A percentile compares a stretch with the other conserved stretches of the same genome.
Conservation (phyloP, 2,113 vertebrate species). For the Chaetops frenatus region DNA sequence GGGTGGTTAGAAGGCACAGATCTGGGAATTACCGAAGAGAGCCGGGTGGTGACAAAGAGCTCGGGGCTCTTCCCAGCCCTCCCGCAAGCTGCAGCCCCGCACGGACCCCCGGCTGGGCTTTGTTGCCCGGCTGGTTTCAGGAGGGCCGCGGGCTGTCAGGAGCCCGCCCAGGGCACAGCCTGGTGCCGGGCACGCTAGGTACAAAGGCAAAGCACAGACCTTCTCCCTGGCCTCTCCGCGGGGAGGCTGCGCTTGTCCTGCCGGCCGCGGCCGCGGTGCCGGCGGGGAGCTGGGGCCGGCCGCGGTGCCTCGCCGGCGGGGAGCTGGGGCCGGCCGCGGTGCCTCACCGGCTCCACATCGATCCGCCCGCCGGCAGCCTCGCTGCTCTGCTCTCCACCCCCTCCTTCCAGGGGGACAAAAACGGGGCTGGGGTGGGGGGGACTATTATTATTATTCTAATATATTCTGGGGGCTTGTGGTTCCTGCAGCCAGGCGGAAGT, state of each 20-base stretch:
- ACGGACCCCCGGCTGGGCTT: not conserved
- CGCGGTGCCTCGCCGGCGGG: not conserved
- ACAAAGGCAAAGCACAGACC: constrained; percentile 57
- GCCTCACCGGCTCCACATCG: constrained; percentile 52
- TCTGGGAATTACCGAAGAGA: not conserved
- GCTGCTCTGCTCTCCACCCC: not conserved
- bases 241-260: not conserved
- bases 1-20: not conserved
- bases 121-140: not conserved
- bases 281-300: constrained; percentile 21
- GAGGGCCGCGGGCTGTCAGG: not conserved
- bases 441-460: constrained; percentile 1
- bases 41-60: not conserved
- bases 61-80: not conserved
- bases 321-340: not conserved
- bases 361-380: not conserved
- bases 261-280: constrained; percentile 17
- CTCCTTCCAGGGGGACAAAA: not conserved
- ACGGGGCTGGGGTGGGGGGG: no score
- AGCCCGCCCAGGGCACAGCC: not conserved
- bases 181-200: not conserved
- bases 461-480: constrained; percentile 65
- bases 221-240: constrained; percentile 40
- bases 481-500: constrained; percentile 77
- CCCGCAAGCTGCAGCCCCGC: not conserved